Base-by-base conservation (phyloP, 53 echinoderm and acorn worm genomes). In the Holothuria leucospilota region DNA sequence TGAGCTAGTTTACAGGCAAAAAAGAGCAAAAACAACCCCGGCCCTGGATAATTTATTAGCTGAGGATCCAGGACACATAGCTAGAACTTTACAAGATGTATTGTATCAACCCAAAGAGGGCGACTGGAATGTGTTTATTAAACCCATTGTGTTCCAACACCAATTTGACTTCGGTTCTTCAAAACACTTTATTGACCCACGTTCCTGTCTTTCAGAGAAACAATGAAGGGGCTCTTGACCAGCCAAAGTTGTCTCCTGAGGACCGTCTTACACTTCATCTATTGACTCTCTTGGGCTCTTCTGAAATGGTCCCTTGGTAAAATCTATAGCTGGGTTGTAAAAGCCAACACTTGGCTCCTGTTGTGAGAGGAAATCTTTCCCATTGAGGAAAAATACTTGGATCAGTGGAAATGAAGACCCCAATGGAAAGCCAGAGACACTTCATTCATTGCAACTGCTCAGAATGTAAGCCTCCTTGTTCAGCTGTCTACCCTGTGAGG, bases 171-270 rank as follows among this genome's bases (percentile, higher is more conserved):
- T 72, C 72, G 39, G 72, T 39, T 24, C 39, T 46, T 72, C 72
- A 72, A 72, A 72, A 41, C 34, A 39, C 46, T 72, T 72, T 72
- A 72, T 72, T 72, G 72, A 72, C 72, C 72, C 72, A 72, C 72
- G 72, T 39, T 72, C 72, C 72, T 41, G 18, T 72, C 72, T 72
- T 72, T 72, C 38, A 39, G 24, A 72, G 46, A 72, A 46, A 72
- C 72, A 72, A 72, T 72, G 72, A 39, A 30, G 56, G 3, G 72
- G 24, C 39, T n/a, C 72, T 72, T 72, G 21, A 23, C 40, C 20
- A 72, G 72, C 21, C 13, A 72, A 72, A 39, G 13, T 39, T 72
- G 38, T 72, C 72, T 39, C 72, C 72, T 20, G 23, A 72, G 72
- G 20, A 46, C 34, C 46, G 49, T 46, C 39, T 72, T 72, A 72